Evolutionary conservation across 2,888 invertebrate genomes (phyloP).

Genomic region (Drosophila emarginata): DNA sequence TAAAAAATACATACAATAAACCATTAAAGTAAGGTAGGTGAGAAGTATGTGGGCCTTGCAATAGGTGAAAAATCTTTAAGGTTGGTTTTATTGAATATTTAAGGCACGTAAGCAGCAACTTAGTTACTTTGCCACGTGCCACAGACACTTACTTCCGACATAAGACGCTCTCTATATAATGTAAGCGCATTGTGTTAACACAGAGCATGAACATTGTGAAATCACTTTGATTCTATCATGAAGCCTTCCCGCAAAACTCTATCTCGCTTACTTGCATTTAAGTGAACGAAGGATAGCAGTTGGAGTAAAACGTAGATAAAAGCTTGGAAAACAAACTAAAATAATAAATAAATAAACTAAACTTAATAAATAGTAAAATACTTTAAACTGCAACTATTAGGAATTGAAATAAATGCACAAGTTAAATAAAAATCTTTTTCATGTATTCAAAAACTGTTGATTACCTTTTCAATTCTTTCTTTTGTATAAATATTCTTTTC

Average conservation of each 20-base stretch:
- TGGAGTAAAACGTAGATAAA: neutral
- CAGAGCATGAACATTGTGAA: neutral
- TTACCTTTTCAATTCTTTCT: neutral
- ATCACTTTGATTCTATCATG: neutral
- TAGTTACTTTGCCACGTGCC: conserved; percentile 6
- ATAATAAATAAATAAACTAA: neutral
- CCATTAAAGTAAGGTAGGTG: neutral
- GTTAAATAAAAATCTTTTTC: too few species aligned
- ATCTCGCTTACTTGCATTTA: neutral
- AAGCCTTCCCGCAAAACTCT: too few species aligned
- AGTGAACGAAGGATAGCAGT: neutral
- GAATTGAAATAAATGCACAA: too few species aligned
- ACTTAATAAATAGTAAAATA: neutral
- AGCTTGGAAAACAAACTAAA: neutral
- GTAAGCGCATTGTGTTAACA: conserved; percentile 8
- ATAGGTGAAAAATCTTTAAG: neutral
- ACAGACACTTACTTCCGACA: neutral
- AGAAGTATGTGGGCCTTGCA: neutral
- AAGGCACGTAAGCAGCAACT: conserved; percentile 5
- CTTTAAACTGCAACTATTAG: too few species aligned
- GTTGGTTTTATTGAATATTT: neutral
- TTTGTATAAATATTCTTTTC: neutral
- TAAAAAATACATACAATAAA: neutral
- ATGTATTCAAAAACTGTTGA: too few species aligned
- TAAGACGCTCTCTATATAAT: neutral